Conservation (phyloP, 2,888 invertebrate genomes). For the Laspeyria flexula region DNA sequence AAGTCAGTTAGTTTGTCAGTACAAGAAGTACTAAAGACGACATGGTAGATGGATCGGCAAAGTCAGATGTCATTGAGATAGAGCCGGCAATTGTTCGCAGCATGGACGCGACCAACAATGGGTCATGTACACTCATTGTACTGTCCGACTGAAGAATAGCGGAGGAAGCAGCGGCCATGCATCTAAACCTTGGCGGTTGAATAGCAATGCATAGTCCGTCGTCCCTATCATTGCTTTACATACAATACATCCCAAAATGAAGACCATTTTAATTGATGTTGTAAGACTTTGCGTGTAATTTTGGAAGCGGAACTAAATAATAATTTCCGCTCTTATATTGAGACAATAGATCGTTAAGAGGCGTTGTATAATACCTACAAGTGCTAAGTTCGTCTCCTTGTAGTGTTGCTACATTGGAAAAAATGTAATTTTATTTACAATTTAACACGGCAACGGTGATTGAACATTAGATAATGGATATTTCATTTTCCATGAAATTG, state of each 20-base stretch:
- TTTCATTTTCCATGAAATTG: constrained; percentile 20
- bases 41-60: constrained; percentile 61
- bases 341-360: constrained; percentile 61
- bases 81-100: constrained; percentile 59
- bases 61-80: constrained; percentile 81
- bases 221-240: constrained; percentile 40
- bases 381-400: constrained; percentile 33
- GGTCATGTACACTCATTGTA: constrained; percentile 70
- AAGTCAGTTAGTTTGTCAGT: constrained; percentile 4
- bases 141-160: constrained; percentile 75
- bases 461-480: constrained; percentile 37
- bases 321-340: constrained; percentile 54
- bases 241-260: constrained; percentile 47
- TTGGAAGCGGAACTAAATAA: constrained; percentile 70
- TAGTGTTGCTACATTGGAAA: constrained; percentile 42
- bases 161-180: constrained; percentile 73
- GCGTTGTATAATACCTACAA: constrained; percentile 48
- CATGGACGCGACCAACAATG: constrained; percentile 63
- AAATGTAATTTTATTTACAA: constrained; percentile 46
- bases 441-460: constrained; percentile 43
- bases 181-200: constrained; percentile 77
- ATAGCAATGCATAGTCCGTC: constrained; percentile 50
- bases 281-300: constrained; percentile 44
- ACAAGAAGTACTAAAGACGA: constrained; percentile 23
- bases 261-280: constrained; percentile 40